Base-by-base conservation (phyloP, 2,797 vertebrate genomes). In the Cirrhinus molitorella region DNA sequence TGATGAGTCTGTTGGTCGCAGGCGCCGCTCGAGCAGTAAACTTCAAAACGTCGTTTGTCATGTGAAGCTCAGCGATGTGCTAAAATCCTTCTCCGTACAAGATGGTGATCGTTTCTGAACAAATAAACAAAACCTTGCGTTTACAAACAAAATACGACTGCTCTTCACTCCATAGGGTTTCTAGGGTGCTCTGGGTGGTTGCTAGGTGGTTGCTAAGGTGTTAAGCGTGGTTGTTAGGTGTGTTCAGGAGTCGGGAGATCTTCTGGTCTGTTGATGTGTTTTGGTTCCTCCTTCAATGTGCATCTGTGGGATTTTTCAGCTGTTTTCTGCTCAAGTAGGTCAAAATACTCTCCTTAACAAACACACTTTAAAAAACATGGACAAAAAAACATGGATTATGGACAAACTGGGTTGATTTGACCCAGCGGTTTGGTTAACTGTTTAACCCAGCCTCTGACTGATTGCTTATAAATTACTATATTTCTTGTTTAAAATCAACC, bases 61-160 rank as follows among this genome's bases (percentile, higher is more conserved):
- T 77, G 55, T 57, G 40, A 77, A 47, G 57, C 75, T 19, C 40
- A 51, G 23, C 28, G 23, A 68, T 55, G 53, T 16, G 61, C 23
- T 43, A 47, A 75, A 68, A 49, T 73, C 73, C 71, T 67, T 81
- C 37, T 66, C 37, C 21, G 68, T 25, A 47, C 66, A 14, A 6
- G 10, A 21, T 13, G 13, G 9, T 53, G 47, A 73, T 34, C 28
- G 2, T 3, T 19, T 34, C 28, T 40, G 34, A 40, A 57, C 4
- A 57, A 57, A 40, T 23, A 16, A 11, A 75, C 51, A 17, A 1
- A 43, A 75, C 73, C 16, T 55, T 55, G 0, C 19, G 14, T n/a
- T 73, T 34, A 6, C 28, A 55, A 55, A 55, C 28, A 9, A 9
- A 34, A 34, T 2, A 34, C 25, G 13, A 40, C 59, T 0, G 14